phyloP scores from a whole-genome alignment of 2,113 vertebrate species.

The Notarius quadriscutis region DNA sequence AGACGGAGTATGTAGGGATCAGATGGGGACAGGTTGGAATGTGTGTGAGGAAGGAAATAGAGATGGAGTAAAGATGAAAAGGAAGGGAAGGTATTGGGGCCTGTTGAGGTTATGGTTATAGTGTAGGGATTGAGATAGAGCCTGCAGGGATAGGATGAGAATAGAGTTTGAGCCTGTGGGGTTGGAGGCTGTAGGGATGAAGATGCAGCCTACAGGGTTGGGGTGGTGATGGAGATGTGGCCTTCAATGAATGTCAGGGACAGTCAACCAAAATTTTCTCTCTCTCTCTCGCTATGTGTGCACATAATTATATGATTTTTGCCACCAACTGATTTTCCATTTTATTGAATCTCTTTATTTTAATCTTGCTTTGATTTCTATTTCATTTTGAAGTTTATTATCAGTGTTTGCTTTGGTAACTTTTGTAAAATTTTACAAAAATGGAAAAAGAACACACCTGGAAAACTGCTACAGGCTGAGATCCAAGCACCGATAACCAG shows the following conservation, averaged over 20 bases:
- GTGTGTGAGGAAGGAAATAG: neutral
- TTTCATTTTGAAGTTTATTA: neutral
- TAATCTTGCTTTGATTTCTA: neutral
- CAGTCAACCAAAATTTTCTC: neutral
- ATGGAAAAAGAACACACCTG: neutral
- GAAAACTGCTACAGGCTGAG: neutral
- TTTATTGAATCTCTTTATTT: neutral
- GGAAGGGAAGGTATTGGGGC: neutral
- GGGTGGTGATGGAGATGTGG: neutral
- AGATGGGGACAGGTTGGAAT: constrained; percentile 43
- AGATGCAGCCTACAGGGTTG: no score
- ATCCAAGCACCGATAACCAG: neutral
- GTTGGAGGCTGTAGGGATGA: neutral
- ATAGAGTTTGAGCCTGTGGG: neutral
- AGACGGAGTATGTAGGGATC: neutral
- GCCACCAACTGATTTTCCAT: neutral
- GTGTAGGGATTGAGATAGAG: neutral
- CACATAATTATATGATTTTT: neutral
- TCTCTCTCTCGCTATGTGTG: neutral
- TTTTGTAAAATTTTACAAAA: neutral
- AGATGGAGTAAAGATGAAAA: neutral
- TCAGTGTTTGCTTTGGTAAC: neutral
- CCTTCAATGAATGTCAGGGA: neutral
- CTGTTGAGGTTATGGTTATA: neutral
- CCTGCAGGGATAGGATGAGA: neutral